Base-by-base conservation (phyloP, 2,888 invertebrate genomes). In the Eumerus sabulonum region DNA sequence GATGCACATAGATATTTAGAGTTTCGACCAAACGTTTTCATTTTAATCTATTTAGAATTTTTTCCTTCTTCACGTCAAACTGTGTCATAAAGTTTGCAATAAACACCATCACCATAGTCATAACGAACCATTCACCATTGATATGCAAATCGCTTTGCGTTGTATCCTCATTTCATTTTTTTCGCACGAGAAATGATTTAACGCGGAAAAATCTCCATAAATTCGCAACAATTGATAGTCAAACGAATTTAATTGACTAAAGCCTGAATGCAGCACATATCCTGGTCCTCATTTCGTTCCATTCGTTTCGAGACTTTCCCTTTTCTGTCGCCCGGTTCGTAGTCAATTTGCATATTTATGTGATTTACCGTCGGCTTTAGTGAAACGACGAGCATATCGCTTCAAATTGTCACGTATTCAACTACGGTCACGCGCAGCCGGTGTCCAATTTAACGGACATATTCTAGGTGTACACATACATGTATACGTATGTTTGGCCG, bases 341-440 rank as follows among this genome's bases (percentile, higher is more conserved):
- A 45, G 56, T 53, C 13, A 13, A 68, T 71, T 70, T 64, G 63
- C 70, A 76, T 71, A 51, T 54, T 54, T 66, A 60, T 38, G 44
- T 72, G 51, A 76, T 76, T 76, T 76, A 76, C 66, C 45, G 50
- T n/a, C 47, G n/a, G 50, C 40, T 57, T 71, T 56, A 56, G 54
- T 60, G 60, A 66, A 76, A 71, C 56, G 27, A 27, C 27, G 44
- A 47, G 56, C 66, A 53, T 62, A 72, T 60, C 44, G 60, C 45
- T 45, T 66, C 66, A 72, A 76, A 76, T 62, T 72, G 77, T 77
- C 77, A 77, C 77, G 77, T 77, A 77, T 67, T 67, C 57, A 54
- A 77, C 77, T 72, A 57, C 13, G 51, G 72, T 77, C 77, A 77
- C 77, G 77, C 72, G 66, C 62, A 57, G 47, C 38, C 51, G 67